Base-by-base conservation (phyloP, 2,888 invertebrate species). In the Macrophya annulata region DNA sequence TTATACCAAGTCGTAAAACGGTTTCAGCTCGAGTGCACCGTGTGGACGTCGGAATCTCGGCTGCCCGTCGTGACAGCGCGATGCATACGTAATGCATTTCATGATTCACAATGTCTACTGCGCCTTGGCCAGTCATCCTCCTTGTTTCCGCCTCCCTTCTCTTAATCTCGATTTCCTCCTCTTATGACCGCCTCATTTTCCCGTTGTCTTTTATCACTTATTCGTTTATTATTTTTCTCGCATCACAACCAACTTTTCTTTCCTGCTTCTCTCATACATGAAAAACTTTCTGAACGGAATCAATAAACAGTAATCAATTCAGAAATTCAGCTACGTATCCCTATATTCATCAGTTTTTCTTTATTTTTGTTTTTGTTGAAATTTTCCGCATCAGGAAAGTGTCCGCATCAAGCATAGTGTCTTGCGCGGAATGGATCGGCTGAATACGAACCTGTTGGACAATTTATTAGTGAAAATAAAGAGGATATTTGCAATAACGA, bases 21-120 rank as follows among this genome's bases (percentile, higher is more conserved):
- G 88, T 86, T 88, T 88, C 86, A 87, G 88, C 87, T 85, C 86
- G 86, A 86, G 85, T 85, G 88, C 88, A 89, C 89, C 86, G 84
- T 76, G 79, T 65, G 87, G 86, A 86, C 83, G 89, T 87, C 89
- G 88, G 88, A 85, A 62, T 81, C 87, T 87, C 87, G 88, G 88
- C 88, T 89, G 88, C 87, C 84, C 86, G 86, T 74, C 87, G 88
- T 85, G 89, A 87, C 89, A 85, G 86, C 86, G 88, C 86, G 89
- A 89, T 88, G 89, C 90, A 90, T 89, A 90, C 88, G 89, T 89
- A 90, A 89, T 90, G 89, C 87, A 88, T 88, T 88, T 89, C 89
- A 87, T 87, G 86, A 85, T 84, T 84, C 86, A 81, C 81, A 81
- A 21, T 62, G 86, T 86, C 87, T 88, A 87, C 74, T 85, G 84